Evolutionary conservation across 1,140 invertebrate species (phyloP).

Genomic region (Drosophila quadrilineata): DNA sequence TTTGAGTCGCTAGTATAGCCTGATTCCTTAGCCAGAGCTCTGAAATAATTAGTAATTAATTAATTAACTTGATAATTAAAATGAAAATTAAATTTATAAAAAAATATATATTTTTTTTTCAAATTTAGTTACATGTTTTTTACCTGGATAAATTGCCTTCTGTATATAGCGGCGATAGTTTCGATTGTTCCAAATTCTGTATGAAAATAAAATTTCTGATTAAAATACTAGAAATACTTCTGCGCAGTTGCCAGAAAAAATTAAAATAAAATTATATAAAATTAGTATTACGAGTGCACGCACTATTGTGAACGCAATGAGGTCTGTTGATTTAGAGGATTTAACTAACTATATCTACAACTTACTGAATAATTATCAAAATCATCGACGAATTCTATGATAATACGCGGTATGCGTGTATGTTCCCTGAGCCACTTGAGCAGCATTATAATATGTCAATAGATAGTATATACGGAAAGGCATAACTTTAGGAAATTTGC

Average conservation of each 20-base stretch:
- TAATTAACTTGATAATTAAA: no score
- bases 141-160: slow-evolving; percentile 81
- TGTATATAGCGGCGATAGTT: slow-evolving; percentile 82
- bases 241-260: not conserved
- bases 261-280: slow-evolving; percentile 11
- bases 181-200: slow-evolving; percentile 85
- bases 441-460: slow-evolving; percentile 24
- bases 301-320: slow-evolving; percentile 42
- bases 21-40: slow-evolving; percentile 88
- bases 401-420: slow-evolving; percentile 85
- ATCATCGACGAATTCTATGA: slow-evolving; percentile 85
- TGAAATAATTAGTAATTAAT: no score
- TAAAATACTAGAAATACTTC: no score
- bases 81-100: no score
- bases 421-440: slow-evolving; percentile 86
- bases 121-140: not conserved
- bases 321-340: slow-evolving; percentile 27
- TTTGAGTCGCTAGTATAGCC: slow-evolving; percentile 96
- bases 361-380: slow-evolving; percentile 85
- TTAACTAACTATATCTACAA: slow-evolving; percentile 21
- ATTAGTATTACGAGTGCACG: slow-evolving; percentile 64
- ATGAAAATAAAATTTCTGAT: not conserved
- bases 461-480: no score
- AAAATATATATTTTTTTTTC: no score
- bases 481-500: no score